phyloP scores from a whole-genome alignment of 2,888 invertebrate genomes.

The Torymus auratus region DNA sequence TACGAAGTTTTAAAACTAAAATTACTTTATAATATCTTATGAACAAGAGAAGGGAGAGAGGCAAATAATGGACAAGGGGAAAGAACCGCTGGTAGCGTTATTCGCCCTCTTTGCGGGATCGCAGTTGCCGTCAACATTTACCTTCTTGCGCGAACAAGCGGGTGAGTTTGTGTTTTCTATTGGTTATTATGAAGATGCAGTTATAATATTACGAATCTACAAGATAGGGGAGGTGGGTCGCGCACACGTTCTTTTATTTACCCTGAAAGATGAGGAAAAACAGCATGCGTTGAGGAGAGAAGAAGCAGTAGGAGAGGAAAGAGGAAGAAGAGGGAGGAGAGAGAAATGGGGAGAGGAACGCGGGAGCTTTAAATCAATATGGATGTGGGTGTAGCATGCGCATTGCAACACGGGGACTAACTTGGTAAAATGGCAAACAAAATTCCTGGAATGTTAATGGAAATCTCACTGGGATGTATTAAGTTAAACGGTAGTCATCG shows the following conservation, averaged over 20 bases:
- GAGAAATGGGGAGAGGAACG: conserved; percentile 59
- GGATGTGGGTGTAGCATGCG: conserved; percentile 70
- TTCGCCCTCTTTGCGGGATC: conserved; percentile 19
- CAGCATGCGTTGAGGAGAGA: background rate
- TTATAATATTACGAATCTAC: no score
- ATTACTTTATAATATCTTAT: conserved; percentile 24
- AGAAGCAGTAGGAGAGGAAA: background rate
- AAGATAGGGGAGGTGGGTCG: background rate
- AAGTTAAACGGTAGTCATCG: no score
- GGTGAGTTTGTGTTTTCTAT: background rate
- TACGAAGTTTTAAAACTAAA: conserved; percentile 27
- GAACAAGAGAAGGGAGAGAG: no score
- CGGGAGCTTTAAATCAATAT: conserved; percentile 69
- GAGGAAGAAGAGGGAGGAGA: conserved; percentile 39
- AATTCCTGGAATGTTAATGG: conserved; percentile 57
- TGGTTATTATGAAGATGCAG: background rate
- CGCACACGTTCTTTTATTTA: background rate
- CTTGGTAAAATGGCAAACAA: conserved; percentile 64
- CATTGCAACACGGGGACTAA: conserved; percentile 65
- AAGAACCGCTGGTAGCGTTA: background rate
- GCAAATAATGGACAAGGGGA: background rate
- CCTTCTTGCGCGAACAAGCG: background rate
- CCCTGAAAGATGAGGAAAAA: background rate
- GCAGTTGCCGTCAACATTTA: conserved; percentile 4
- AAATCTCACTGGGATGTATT: no score